Evolutionary conservation across 1,140 invertebrate species (phyloP), one percentile per base, ranked within the genome.

Genomic region (Vollenhovia emeryi): DNA sequence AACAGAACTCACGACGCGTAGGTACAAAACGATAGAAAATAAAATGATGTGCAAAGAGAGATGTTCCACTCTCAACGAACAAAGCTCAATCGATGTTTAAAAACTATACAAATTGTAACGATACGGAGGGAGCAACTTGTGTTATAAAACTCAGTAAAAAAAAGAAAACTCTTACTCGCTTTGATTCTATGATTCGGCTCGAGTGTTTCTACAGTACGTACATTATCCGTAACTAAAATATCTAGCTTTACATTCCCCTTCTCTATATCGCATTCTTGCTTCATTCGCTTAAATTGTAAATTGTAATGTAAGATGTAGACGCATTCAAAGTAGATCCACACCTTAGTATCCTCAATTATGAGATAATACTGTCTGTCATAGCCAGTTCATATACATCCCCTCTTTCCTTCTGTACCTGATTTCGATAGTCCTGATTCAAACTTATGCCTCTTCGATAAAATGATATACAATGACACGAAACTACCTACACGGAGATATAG

Each of bases 291-390:
- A 71, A 50, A 80, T 33, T 55, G 36, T 71, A 57, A n/a, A 73
- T 71, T 80, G 50, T 40, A 80, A 71, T 27, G 36, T 33, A 33
- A 57, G 50, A 45, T 60, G 36, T n/a, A 43, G 24, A 80, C 33
- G 43, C 76, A 43, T 68, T 45, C 64, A 27, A 50, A 79, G 40
- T 15, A 52, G 48, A 68, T 52, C 50, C 40, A 36, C 78, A 57
- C 66, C 55, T 78, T 69, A 86, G 83, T 88, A 90, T 75, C 79
- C 84, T 87, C 79, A 27, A 85, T 83, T 52, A 64, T 85, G 87
- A 64, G 86, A 84, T 87, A 92, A 92, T 92, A 93, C 88, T 89
- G 90, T 88, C 87, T 87, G 69, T 76, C 78, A 64, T 88, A 86
- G 87, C 79, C 75, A 84, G 59, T 73, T 59, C 85, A 87, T 73